Evolutionary conservation across 2,888 invertebrate genomes (phyloP), one percentile per base, ranked within the genome.

Genomic region (Heliconius ethilla): DNA sequence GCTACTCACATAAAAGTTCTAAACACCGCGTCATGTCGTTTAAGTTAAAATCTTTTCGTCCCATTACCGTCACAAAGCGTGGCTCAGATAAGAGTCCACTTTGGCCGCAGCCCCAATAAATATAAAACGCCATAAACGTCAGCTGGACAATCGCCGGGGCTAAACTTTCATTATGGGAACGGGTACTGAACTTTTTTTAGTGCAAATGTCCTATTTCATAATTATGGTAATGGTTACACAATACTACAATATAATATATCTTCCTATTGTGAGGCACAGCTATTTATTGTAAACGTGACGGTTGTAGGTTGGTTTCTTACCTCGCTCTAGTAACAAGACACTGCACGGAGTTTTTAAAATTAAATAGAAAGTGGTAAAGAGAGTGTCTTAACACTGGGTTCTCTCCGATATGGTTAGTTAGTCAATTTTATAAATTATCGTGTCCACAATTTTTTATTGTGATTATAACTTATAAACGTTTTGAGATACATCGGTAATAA

Each of bases 61-160:
- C 74, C 74, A 74, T 74, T 74, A 73, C 77, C 73, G 55, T 66
- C 77, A 77, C 72, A 77, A 77, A 77, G 73, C 73, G 77, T 45
- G 76, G 66, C 66, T 63, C 77, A 73, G 77, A 77, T 77, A 77
- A 77, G 73, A 73, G 77, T 59, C 29, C 73, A 67, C 77, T 77
- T 74, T 77, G 77, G 67, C 73, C 77, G 40, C 27, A 40, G 63
- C 63, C 74, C 63, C 74, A 27, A 73, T 74, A 73, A 77, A 74
- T 74, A 74, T 77, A 78, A 90, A 90, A 86, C 87, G 85, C 87
- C 86, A 90, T 91, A 91, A 91, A 91, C 88, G 91, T 92, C 91
- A 89, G 85, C 89, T 85, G 88, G 88, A 87, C 89, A 89, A 75
- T 67, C 69, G 78, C 62, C 70, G 59, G 73, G 76, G 76, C 76